Conservation (phyloP, 2,888 invertebrate genomes). For the Stenurella melanura region DNA sequence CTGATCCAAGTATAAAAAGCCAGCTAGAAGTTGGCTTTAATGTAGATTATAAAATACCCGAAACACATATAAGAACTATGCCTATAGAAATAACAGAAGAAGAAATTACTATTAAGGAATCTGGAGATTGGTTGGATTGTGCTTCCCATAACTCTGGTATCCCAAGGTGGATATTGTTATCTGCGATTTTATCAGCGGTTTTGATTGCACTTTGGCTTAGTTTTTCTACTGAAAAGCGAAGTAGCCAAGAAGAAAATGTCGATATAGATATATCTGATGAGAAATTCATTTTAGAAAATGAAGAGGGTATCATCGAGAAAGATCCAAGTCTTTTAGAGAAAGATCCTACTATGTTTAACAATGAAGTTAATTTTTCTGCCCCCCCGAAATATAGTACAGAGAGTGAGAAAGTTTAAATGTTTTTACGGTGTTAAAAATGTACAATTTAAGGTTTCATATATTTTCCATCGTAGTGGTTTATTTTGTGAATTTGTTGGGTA, state of each 20-base stretch:
- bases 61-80: constrained; percentile 70
- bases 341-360: constrained; percentile 42
- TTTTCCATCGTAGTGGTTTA: constrained; percentile 14
- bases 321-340: constrained; percentile 44
- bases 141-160: constrained; percentile 74
- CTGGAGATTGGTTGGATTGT: constrained; percentile 70
- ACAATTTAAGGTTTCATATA: constrained; percentile 2
- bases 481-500: neutral
- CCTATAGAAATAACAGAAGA: constrained; percentile 64
- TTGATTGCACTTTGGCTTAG: constrained; percentile 74
- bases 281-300: constrained; percentile 54
- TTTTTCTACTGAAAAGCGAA: constrained; percentile 66
- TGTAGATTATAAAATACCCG: constrained; percentile 69
- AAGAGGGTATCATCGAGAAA: constrained; percentile 49
- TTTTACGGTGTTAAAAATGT: neutral
- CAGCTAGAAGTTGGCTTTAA: constrained; percentile 67
- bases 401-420: constrained; percentile 59
- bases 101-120: constrained; percentile 47
- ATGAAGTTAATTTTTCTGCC: constrained; percentile 25
- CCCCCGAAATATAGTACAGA: constrained; percentile 62
- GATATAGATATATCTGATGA: constrained; percentile 54
- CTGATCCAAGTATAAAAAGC: constrained; percentile 68
- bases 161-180: constrained; percentile 72
- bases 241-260: constrained; percentile 48
- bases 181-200: constrained; percentile 72